These are phyloP conservation scores for Aviceda subcristata DNA, from an alignment of 2,113 vertebrate species.

Conservation along the genomic window DNA sequence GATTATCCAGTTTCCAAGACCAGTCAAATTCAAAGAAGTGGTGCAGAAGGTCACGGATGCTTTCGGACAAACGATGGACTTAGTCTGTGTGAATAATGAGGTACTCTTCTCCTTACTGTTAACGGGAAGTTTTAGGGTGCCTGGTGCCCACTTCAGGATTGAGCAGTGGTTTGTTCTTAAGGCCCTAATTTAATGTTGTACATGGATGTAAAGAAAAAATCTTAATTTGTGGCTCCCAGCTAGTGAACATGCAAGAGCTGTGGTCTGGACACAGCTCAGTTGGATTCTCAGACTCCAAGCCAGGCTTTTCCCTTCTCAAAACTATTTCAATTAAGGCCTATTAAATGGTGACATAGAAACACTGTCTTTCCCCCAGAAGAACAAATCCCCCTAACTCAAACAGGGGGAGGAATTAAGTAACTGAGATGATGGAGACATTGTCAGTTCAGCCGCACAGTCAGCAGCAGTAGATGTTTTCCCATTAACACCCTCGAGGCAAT, in stretches of 20 bases:
- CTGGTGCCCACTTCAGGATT: background rate
- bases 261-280: background rate
- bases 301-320: background rate
- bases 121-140: background rate
- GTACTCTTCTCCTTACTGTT: slow-evolving; percentile 52
- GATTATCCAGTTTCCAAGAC: slow-evolving; percentile 88
- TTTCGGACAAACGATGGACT: slow-evolving; percentile 90
- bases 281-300: background rate
- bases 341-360: background rate
- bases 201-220: background rate
- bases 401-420: background rate
- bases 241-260: background rate
- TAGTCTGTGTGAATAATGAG: slow-evolving; percentile 86
- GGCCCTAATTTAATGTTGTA: background rate
- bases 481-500: background rate
- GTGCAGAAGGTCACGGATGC: slow-evolving; percentile 89
- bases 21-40: slow-evolving; percentile 86
- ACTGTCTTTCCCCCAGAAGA: background rate
- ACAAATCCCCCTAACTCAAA: background rate
- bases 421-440: background rate
- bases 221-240: background rate
- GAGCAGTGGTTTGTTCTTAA: background rate
- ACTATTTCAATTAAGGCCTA: background rate
- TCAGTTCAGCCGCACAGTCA: background rate
- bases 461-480: background rate